These are phyloP conservation scores for Ephydatia muelleri DNA, from an alignment of 37 sponge, comb jelly and placozoan genomes.

Conservation along the genomic window DNA sequence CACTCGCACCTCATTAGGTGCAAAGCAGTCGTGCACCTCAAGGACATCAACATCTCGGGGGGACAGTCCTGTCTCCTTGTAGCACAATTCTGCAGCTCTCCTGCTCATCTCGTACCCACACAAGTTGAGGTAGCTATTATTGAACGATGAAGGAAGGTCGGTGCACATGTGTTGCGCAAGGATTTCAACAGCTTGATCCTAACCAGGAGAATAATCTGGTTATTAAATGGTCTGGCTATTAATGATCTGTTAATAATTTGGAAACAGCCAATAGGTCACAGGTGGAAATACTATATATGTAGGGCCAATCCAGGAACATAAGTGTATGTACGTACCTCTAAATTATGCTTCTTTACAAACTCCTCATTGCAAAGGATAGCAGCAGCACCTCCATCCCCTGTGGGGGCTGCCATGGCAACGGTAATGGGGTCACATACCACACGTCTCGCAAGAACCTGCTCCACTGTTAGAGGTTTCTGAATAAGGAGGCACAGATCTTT, in stretches of 20 bases:
- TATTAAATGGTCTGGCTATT: too few relatives aligned
- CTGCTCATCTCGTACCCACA: slow-evolving; percentile 76
- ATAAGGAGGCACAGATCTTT: background rate
- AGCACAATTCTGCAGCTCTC: slow-evolving; percentile 45
- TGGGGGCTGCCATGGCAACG: slow-evolving; percentile 70
- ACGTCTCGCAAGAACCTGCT: too few relatives aligned
- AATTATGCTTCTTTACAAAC: slow-evolving; percentile 29
- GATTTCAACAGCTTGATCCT: too few relatives aligned
- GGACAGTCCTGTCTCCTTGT: slow-evolving; percentile 33
- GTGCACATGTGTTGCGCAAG: slow-evolving; percentile 74
- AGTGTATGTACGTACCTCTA: too few relatives aligned
- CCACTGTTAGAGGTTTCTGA: too few relatives aligned
- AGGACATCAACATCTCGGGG: slow-evolving; percentile 62
- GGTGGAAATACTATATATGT: too few relatives aligned
- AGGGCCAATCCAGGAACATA: too few relatives aligned
- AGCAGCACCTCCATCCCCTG: slow-evolving; percentile 78
- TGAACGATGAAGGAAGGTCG: slow-evolving; percentile 68
- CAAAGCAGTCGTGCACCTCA: slow-evolving; percentile 84
- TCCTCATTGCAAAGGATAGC: too few relatives aligned
- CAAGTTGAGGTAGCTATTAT: slow-evolving; percentile 51
- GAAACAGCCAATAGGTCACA: too few relatives aligned
- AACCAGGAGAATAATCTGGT: too few relatives aligned
- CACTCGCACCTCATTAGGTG: slow-evolving; percentile 67
- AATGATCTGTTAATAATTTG: too few relatives aligned
- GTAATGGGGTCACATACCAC: slow-evolving; percentile 71